Evolutionary conservation across 2,888 invertebrate species (phyloP), one percentile per base, ranked within the genome.

Genomic region (Reticulitermes lucifugus): DNA sequence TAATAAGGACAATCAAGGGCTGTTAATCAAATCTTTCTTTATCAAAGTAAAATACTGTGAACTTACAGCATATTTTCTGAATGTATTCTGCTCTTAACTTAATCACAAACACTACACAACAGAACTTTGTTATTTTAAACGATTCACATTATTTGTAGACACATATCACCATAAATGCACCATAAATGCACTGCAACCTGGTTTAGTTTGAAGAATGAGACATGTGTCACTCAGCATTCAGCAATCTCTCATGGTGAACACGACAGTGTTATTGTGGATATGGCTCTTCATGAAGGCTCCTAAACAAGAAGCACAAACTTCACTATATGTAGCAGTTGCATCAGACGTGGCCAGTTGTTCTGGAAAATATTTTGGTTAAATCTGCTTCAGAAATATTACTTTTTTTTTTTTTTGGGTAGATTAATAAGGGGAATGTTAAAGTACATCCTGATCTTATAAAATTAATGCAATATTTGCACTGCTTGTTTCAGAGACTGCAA

Each of bases 351-450:
- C 90, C 41, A 89, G 89, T 41, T 89, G 89, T 29, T 88, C 90
- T 51, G 92, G 92, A n/a, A 90, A 90, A 88, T 90, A 90, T 87
- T 91, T 90, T 88, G 90, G 90, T 92, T 92, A 88, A 88, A 82
- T 82, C 46, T 46, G 10, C 4, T 12, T 12, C 46, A 46, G 46
- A 46, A 12, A 46, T 46, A 12, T 46, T 35, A 35, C 35, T 35
- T 35, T 4, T 35, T 25, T 25, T 25, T 35, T 35, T 35, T 35
- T 35, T 35, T 60, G 29, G 41, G 1, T 3, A 4, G 1, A 35
- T n/a, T 2, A n/a, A 18, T 60, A 60, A 6, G 22, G 18, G 60
- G 21, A 60, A 21, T 60, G n/a, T 22, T 60, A 60, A 60, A 60
- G n/a, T 60, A 22, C 21, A 60, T 60, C 1, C 21, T 22, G 35